A percentile compares a stretch with the other conserved stretches of the same genome.
phyloP scores from a whole-genome alignment of 2,113 vertebrate species.

The Antidorcas marsupialis region DNA sequence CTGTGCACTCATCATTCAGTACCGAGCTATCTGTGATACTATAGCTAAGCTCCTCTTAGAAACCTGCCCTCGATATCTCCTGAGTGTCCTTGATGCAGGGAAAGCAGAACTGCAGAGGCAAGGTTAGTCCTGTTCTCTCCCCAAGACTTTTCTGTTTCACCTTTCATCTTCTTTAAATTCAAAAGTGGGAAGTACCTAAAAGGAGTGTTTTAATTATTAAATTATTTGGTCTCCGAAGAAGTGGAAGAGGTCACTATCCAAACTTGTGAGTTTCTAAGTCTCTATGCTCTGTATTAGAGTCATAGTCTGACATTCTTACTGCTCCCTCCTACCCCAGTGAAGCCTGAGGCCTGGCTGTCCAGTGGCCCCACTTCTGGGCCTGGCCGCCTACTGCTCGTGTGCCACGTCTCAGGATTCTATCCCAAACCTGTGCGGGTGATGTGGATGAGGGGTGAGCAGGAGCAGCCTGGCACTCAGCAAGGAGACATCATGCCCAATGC shows the following conservation, averaged over 20 bases:
- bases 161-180: not conserved
- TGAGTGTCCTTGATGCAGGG: not conserved
- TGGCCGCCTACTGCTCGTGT: not conserved
- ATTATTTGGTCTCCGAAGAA: not conserved
- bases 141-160: not conserved
- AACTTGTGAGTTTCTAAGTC: not conserved
- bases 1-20: not conserved
- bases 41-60: not conserved
- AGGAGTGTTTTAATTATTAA: not conserved
- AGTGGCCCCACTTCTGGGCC: not conserved
- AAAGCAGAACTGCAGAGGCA: not conserved
- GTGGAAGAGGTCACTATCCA: not conserved
- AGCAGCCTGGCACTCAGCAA: not conserved
- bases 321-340: not conserved
- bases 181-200: not conserved
- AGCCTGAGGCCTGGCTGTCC: not conserved
- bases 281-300: not conserved
- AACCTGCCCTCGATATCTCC: not conserved
- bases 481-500: not conserved
- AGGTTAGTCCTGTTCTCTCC: not conserved
- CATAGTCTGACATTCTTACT: not conserved
- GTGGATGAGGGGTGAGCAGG: not conserved
- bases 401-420: constrained; percentile 26
- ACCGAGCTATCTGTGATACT: not conserved
- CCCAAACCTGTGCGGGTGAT: not conserved